These are phyloP conservation scores for Tetragnatha versicolor DNA, from an alignment of 1,140 invertebrate species.

Conservation along the genomic window DNA sequence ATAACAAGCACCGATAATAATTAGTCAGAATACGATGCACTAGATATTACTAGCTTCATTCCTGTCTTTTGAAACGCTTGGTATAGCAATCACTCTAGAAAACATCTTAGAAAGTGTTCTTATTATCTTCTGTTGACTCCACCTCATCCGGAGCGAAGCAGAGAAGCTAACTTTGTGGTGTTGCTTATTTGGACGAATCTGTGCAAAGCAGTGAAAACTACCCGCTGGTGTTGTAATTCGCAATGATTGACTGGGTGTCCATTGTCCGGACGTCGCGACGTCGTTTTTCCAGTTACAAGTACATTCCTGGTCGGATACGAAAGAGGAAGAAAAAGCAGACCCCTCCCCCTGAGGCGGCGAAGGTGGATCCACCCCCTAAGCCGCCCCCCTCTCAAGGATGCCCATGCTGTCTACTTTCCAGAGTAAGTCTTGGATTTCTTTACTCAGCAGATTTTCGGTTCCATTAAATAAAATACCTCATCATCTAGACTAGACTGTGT, in stretches of 20 bases:
- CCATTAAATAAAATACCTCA: not conserved
- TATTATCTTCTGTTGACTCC: too few species aligned
- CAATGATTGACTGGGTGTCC: slow-evolving; percentile 82
- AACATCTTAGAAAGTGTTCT: too few species aligned
- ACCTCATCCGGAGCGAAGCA: not conserved
- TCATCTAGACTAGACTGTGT: too few species aligned
- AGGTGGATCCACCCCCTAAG: slow-evolving; percentile 60
- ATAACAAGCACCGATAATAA: too few species aligned
- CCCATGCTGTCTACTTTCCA: slow-evolving; percentile 14
- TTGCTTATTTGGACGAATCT: not conserved
- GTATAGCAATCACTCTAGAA: too few species aligned
- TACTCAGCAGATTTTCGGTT: not conserved
- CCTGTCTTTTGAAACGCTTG: too few species aligned
- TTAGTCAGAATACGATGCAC: too few species aligned
- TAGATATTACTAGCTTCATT: too few species aligned
- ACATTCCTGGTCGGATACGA: slow-evolving; percentile 61
- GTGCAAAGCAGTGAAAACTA: too few species aligned
- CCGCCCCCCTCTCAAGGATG: slow-evolving; percentile 8
- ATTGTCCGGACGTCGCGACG: slow-evolving; percentile 76
- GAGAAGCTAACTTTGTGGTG: not conserved
- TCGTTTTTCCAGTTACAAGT: slow-evolving; percentile 76
- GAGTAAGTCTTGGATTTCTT: slow-evolving; percentile 39
- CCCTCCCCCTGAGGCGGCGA: slow-evolving; percentile 61
- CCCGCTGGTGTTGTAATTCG: slow-evolving; percentile 19
- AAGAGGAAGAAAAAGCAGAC: slow-evolving; percentile 40